Conservation (phyloP, 2,797 vertebrate genomes). For the Centroberyx gerrardi region DNA sequence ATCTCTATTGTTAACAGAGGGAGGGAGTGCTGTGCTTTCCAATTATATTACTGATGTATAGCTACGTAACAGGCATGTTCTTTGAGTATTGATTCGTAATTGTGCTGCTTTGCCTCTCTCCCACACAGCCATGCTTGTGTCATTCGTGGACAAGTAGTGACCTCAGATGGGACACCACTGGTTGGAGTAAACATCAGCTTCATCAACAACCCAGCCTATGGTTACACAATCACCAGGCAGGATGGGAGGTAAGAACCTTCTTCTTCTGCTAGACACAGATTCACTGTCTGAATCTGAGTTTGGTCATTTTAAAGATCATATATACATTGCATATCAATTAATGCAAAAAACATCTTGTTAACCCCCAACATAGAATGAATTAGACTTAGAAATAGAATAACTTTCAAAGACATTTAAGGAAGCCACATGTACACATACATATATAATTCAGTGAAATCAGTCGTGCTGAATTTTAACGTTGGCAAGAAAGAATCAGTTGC, state of each 20-base stretch:
- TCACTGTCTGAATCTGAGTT: background rate
- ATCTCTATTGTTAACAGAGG: background rate
- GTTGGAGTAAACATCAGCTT: slow-evolving; percentile 99
- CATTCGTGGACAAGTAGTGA: slow-evolving; percentile 98
- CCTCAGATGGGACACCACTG: slow-evolving; percentile 95
- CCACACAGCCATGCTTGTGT: slow-evolving; percentile 94
- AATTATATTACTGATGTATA: background rate
- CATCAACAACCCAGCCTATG: slow-evolving; percentile 92
- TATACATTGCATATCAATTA: background rate
- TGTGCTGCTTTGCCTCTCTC: slow-evolving; percentile 14
- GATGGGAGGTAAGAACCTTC: slow-evolving; percentile 92
- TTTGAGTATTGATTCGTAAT: background rate
- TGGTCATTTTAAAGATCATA: too few species aligned
- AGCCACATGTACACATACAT: background rate
- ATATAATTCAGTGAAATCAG: slow-evolving; percentile 50
- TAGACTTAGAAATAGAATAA: too few species aligned
- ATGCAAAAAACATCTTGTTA: background rate
- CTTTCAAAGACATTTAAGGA: too few species aligned
- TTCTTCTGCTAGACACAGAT: slow-evolving; percentile 4
- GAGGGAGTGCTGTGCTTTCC: background rate
- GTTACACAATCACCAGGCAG: slow-evolving; percentile 96
- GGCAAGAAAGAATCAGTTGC: slow-evolving; percentile 63
- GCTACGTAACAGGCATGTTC: background rate
- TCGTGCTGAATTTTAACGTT: slow-evolving; percentile 55
- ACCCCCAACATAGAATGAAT: background rate